Conservation (phyloP, 2,888 invertebrate species). For the Cantharis rustica region DNA sequence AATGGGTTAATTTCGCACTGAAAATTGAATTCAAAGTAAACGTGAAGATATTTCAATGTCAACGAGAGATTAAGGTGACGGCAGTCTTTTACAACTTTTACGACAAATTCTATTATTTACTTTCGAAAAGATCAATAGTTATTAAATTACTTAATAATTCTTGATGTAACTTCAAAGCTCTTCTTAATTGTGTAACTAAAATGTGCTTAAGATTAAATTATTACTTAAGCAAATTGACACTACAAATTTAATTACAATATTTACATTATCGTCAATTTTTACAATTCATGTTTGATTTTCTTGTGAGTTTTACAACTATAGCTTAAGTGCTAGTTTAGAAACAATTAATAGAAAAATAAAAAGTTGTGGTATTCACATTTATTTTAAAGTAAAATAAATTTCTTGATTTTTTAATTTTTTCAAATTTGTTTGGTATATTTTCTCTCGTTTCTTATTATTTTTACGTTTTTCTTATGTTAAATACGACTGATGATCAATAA, state of each 20-base stretch:
- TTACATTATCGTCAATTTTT: not conserved
- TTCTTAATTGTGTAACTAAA: not conserved
- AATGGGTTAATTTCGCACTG: not conserved
- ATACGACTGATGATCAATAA: too few species aligned
- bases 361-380: too few species aligned
- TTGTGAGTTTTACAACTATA: too few species aligned
- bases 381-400: too few species aligned
- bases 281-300: not conserved
- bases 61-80: not conserved
- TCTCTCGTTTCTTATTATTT: too few species aligned
- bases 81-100: constrained; percentile 4
- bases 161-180: not conserved
- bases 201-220: not conserved
- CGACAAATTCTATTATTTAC: constrained; percentile 18
- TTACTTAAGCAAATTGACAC: not conserved
- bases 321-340: too few species aligned
- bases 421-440: too few species aligned
- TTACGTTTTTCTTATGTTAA: too few species aligned
- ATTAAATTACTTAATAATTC: constrained; percentile 16
- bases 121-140: constrained; percentile 15
- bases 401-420: too few species aligned
- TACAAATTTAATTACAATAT: not conserved
- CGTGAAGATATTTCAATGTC: not conserved
- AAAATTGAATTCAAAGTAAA: not conserved
- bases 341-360: too few species aligned